Conservation (phyloP, 2,113 vertebrate species). For the Percina caprodes region DNA sequence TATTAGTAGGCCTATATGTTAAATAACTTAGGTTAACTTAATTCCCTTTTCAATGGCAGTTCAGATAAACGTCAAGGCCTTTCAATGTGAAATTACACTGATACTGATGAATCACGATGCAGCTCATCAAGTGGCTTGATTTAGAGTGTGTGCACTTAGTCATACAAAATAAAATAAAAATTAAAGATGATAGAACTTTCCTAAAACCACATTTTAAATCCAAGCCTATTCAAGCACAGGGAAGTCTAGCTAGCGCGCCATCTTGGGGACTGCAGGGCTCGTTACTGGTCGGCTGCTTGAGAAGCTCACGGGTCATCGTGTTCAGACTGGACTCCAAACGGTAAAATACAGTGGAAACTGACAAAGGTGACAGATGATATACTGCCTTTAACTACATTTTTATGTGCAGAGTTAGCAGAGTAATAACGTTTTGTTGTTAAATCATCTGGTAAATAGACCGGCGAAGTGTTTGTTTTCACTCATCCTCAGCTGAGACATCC, state of each 20-base stretch:
- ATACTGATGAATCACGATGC: neutral
- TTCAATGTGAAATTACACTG: neutral
- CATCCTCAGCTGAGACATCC: neutral
- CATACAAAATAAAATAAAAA: neutral
- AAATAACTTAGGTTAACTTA: neutral
- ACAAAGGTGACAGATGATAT: neutral
- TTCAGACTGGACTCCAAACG: neutral
- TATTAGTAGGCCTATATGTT: no score
- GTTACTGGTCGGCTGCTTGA: neutral
- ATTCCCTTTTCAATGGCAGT: neutral
- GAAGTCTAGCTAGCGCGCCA: slow-evolving; percentile 43
- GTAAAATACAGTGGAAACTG: neutral
- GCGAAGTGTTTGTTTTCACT: neutral
- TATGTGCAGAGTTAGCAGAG: neutral
- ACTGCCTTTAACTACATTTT: no score
- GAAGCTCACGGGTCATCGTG: neutral
- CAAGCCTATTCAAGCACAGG: neutral
- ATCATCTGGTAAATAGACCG: neutral
- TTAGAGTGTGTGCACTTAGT: neutral
- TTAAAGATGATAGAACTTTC: neutral
- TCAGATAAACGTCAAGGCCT: neutral
- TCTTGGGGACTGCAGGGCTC: slow-evolving; percentile 36
- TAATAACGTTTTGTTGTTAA: neutral
- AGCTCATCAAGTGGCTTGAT: neutral
- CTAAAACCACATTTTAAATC: neutral